phyloP scores from a whole-genome alignment of 2,888 invertebrate species.

The Apamea anceps region DNA sequence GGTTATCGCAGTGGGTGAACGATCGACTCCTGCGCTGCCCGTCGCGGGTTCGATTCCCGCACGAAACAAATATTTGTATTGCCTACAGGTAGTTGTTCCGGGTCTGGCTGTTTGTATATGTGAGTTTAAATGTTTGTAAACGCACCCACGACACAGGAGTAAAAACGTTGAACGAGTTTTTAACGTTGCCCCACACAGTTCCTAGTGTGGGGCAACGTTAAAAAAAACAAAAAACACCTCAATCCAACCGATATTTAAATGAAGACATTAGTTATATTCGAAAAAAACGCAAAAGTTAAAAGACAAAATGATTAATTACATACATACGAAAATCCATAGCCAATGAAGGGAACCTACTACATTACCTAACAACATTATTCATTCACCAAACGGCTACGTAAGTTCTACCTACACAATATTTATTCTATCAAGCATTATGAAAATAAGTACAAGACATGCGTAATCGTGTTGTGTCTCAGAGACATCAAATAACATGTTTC shows the following conservation, averaged over 20 bases:
- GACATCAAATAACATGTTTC: slow-evolving; percentile 48
- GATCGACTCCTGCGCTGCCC: no score
- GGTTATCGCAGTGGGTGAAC: no score
- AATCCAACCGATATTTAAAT: background rate
- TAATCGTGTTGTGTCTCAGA: slow-evolving; percentile 34
- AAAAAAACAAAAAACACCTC: no score
- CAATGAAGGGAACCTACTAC: background rate
- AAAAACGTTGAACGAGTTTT: no score
- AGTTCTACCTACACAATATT: background rate
- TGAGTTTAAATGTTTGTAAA: no score
- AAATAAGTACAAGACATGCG: slow-evolving; percentile 20
- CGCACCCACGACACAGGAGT: no score
- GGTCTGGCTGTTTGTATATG: no score
- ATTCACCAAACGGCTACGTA: background rate
- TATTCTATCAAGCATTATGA: slow-evolving; percentile 16
- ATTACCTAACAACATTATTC: background rate
- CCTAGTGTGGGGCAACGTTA: no score
- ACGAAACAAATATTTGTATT: no score
- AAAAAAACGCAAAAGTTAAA: background rate
- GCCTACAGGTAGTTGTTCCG: no score
- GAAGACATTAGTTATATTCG: background rate
- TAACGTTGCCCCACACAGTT: no score
- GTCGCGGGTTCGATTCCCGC: no score
- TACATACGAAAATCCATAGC: background rate
- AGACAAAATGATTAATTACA: background rate